Conservation (phyloP, 2,797 vertebrate genomes). For the Argya squamiceps region DNA sequence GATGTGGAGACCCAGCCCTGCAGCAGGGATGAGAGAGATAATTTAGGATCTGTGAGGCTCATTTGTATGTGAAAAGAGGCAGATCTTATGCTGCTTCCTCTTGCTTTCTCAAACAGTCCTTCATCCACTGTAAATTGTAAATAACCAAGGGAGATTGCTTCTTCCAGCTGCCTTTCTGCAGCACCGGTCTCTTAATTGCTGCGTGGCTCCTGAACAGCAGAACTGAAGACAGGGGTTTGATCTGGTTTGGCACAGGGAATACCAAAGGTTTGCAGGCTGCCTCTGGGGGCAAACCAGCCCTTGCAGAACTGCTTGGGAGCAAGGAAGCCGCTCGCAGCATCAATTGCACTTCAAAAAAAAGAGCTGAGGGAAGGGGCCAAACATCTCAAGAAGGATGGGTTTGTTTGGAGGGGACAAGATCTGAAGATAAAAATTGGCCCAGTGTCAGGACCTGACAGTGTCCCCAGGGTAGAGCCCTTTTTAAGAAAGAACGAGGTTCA, state of each 20-base stretch:
- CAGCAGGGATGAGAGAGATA: slow-evolving; percentile 28
- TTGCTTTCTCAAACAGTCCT: slow-evolving; percentile 29
- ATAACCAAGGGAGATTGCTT: slow-evolving; percentile 26
- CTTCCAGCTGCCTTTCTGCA: slow-evolving; percentile 23
- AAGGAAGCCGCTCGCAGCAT: not conserved
- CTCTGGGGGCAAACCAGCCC: not conserved
- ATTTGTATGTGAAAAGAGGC: slow-evolving; percentile 56
- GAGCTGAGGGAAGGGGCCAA: not conserved
- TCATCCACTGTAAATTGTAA: slow-evolving; percentile 33
- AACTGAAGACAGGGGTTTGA: not conserved
- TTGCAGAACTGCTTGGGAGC: not conserved
- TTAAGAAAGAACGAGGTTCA: not conserved
- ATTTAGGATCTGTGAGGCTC: slow-evolving; percentile 37
- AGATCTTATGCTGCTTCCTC: slow-evolving; percentile 37
- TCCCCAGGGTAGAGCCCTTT: not conserved
- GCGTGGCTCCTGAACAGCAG: not conserved
- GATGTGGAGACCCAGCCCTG: slow-evolving; percentile 48
- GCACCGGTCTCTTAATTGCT: not conserved
- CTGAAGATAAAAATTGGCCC: not conserved
- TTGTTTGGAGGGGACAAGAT: not conserved
- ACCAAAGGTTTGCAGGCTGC: not conserved
- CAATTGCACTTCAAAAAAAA: slow-evolving; percentile 9
- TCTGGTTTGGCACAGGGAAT: not conserved
- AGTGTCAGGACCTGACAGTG: not conserved
- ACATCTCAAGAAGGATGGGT: not conserved